Evolutionary conservation across 2,797 vertebrate genomes (phyloP), one percentile per base, ranked within the genome.

Genomic region (Syngnathus acus): DNA sequence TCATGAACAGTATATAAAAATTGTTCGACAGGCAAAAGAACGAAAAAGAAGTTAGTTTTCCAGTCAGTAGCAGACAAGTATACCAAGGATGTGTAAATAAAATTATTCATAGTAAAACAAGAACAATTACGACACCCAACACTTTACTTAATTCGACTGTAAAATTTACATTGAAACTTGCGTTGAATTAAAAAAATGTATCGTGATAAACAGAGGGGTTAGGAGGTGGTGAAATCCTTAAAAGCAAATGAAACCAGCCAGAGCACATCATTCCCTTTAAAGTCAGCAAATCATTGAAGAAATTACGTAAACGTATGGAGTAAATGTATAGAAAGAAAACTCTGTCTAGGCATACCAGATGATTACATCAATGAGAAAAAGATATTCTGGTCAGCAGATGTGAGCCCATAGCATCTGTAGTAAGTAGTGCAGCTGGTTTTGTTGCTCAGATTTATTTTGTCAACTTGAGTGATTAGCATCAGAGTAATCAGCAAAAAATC

Each of bases 41-140:
- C 65, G 63, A 73, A 73, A 68, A 74, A 78, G 65, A 59, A 71
- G 83, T 83, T 84, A 85, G 87, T 78, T 82, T 88, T 88, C 78
- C 83, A 80, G 84, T 88, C 77, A 83, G 76, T 76, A 87, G 65
- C 76, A 84, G 83, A 89, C 83, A 78, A 86, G 74, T 78, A 83
- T 88, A 86, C 75, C 78, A 73, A 87, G 63, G 71, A 85, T 86
- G 84, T 79, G 82, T 72, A 78, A 88, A 90, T 84, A 75, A 89
- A 88, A 88, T 82, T 82, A 87, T 83, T 79, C 72, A 82, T 78
- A 79, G 78, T 87, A 57, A 86, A 89, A 86, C 86, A 82, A 86
- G 64, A 88, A 89, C 89, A 80, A 79, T 84, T 90, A 92, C 87
- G 76, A 91, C 87, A 91, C 81, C 82, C 84, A 84, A 86, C 88